A percentile compares a stretch with the other conserved stretches of the same genome.
Conservation (phyloP, 2,797 vertebrate species). For the Clamator glandarius region DNA sequence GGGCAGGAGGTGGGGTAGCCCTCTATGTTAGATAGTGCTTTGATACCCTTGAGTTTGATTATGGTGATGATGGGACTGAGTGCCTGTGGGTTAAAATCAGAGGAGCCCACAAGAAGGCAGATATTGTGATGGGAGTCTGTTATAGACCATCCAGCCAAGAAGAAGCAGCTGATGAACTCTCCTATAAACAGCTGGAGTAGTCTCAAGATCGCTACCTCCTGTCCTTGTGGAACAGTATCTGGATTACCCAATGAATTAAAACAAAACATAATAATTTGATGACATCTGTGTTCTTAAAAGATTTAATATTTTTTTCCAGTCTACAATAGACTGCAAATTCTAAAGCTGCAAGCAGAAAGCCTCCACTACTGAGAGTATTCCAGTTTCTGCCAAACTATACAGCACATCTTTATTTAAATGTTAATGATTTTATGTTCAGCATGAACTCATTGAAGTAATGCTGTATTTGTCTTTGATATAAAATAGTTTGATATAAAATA, state of each 20-base stretch:
- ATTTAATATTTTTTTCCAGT: neutral
- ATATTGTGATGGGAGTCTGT: too few relatives aligned
- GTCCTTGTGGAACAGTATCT: too few relatives aligned
- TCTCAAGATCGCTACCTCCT: too few relatives aligned
- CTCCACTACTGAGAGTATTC: neutral
- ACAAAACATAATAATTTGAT: neutral
- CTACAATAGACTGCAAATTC: neutral
- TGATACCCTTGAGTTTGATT: too few relatives aligned
- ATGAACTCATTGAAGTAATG: slow-evolving; percentile 34
- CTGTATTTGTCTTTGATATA: slow-evolving; percentile 41
- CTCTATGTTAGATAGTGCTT: too few relatives aligned
- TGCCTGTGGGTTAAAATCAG: too few relatives aligned
- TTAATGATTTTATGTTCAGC: slow-evolving; percentile 27
- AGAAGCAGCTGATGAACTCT: too few relatives aligned
- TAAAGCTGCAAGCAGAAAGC: neutral
- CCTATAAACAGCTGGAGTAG: too few relatives aligned
- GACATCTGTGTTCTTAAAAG: neutral
- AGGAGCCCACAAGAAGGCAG: too few relatives aligned
- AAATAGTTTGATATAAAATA: slow-evolving; percentile 13
- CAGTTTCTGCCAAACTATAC: slow-evolving; percentile 18
- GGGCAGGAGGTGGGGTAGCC: too few relatives aligned
- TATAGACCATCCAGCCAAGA: too few relatives aligned
- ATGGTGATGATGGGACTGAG: too few relatives aligned
- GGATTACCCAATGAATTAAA: neutral
- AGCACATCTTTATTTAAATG: slow-evolving; percentile 9